These are phyloP conservation scores for Platyscapa corneri DNA, from an alignment of 1,140 invertebrate species.

Conservation along the genomic window DNA sequence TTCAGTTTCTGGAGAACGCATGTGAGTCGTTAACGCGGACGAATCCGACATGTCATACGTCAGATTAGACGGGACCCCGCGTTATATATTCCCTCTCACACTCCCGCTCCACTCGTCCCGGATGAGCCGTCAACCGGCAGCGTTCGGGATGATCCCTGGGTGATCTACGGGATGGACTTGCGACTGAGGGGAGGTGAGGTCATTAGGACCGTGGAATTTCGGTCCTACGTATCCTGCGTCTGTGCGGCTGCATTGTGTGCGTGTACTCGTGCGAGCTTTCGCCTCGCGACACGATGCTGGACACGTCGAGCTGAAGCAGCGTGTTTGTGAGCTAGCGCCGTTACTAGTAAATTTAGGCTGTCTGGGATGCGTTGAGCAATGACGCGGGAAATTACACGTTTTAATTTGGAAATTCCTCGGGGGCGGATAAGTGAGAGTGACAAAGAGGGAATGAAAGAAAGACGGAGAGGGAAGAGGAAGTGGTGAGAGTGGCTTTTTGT, in stretches of 20 bases:
- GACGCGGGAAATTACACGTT: constrained; percentile 35
- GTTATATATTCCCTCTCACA: not conserved
- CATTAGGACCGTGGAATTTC: constrained; percentile 39
- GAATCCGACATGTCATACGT: constrained; percentile 36
- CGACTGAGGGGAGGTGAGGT: not conserved
- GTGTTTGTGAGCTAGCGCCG: not conserved
- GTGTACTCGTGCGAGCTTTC: not conserved
- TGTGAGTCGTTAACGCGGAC: not conserved
- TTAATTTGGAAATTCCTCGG: constrained; percentile 43
- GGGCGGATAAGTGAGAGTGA: not conserved
- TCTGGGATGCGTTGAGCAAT: constrained; percentile 22
- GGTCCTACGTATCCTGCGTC: not conserved
- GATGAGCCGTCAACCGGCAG: constrained; percentile 10
- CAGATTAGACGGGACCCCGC: constrained; percentile 6
- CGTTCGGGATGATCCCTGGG: constrained; percentile 26
- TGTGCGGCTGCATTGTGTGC: not conserved
- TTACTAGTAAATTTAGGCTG: constrained; percentile 19
- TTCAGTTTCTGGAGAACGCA: not conserved
- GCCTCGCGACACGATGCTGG: not conserved
- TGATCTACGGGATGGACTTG: constrained; percentile 27
- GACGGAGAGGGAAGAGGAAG: not conserved
- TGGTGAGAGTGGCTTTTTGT: not conserved
- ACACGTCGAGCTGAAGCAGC: not conserved
- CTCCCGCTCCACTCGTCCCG: not conserved
- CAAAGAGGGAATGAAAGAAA: not conserved